Evolutionary conservation across 2,113 vertebrate genomes (phyloP), one percentile per base, ranked within the genome.

Genomic region (Sminthopsis crassicaudata): DNA sequence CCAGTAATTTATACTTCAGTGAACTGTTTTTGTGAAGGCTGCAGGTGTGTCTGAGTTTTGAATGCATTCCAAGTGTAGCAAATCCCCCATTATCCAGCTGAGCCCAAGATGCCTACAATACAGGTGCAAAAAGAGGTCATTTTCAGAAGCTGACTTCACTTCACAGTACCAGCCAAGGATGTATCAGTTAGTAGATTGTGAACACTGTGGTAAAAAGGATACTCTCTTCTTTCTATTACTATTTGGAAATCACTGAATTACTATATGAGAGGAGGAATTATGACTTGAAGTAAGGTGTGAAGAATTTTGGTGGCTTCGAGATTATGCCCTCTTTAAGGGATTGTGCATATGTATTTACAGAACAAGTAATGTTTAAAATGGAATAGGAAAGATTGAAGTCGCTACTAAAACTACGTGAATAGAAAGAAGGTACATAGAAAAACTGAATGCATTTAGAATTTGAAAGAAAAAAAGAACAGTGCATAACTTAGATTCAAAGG

Each of bases 41-140:
- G 96, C 96, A 97, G 96, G 93, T 95, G 95, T 93, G 95, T 46
- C 94, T 94, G 92, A 19, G 51, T 95, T 91, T 89, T 94, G 92
- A 97, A 48, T 57, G 91, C 0, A 1, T 52, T 96, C 57, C 93
- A 92, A 91, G 53, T 8, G 8, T 42, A 46, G 16, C 91, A 89
- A 23, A 36, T 26, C 90, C 84, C 94, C 53, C 0, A 5, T 5
- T 94, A 27, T 97, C 91, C 94, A 93, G 89, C 94, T 95, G 96
- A 96, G 95, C 52, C 93, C 95, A 92, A 46, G 92, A 84, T 53
- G 84, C 92, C 57, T 60, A 94, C 52, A 92, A 36, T 67, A 48
- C 91, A 92, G 93, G 92, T 95, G 52, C 67, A 94, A 12, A 14
- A 90, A 54, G 52, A 60, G 88, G 94, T 97, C 95, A 94, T 36